These are phyloP conservation scores for Danionella cerebrum DNA, from an alignment of 2,113 vertebrate species.

Conservation along the genomic window DNA sequence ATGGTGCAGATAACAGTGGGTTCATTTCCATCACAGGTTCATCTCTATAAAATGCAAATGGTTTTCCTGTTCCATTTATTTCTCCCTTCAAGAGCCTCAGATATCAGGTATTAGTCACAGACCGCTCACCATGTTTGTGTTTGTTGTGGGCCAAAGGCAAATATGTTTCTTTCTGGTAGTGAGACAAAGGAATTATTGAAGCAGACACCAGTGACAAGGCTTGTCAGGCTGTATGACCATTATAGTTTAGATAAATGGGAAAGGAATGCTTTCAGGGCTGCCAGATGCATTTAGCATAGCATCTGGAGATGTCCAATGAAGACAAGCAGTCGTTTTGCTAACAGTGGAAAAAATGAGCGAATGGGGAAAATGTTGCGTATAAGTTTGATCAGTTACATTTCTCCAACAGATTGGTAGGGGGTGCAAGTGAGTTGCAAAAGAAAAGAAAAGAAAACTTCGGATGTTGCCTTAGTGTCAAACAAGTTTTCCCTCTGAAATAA, in stretches of 20 bases:
- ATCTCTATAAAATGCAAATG: constrained; percentile 17
- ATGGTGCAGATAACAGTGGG: background rate
- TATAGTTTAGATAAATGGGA: constrained; percentile 60
- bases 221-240: constrained; percentile 55
- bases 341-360: too few relatives aligned
- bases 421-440: too few relatives aligned
- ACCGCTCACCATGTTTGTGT: background rate
- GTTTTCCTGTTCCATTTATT: constrained; percentile 17
- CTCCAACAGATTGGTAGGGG: background rate
- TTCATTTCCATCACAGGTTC: constrained; percentile 5
- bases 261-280: constrained; percentile 49
- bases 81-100: background rate
- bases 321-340: constrained; percentile 50
- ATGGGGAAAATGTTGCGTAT: constrained; percentile 54
- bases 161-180: constrained; percentile 44
- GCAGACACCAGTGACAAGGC: constrained; percentile 56
- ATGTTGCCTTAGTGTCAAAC: too few relatives aligned
- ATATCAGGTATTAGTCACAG: background rate
- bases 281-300: constrained; percentile 48
- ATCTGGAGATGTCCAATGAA: constrained; percentile 53
- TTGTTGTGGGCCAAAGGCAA: background rate
- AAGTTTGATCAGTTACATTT: constrained; percentile 33
- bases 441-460: too few relatives aligned
- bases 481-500: too few relatives aligned
- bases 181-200: constrained; percentile 54